Evolutionary conservation across 92 coral and sea anemone species (phyloP), one percentile per base, ranked within the genome.

Genomic region (Epizoanthus scotinus): DNA sequence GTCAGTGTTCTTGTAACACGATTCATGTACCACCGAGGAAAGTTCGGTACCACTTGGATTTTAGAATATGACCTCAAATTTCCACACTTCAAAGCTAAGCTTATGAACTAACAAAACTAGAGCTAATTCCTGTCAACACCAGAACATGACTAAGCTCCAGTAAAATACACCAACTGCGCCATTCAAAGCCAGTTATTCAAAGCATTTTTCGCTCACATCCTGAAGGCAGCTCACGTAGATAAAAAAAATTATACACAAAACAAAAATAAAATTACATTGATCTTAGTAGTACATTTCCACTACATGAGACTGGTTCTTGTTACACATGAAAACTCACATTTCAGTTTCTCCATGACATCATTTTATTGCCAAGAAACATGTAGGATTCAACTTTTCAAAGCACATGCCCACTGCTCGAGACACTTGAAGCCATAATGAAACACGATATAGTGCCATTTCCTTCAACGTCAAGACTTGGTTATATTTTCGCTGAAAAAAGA

Each of bases 401-500:
- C 52, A 29, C 66, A 36, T 31, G 9, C 53, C 24, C 57, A 34
- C 20, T 38, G 9, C 15, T 22, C 66, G 67, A 31, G 57, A 65
- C 20, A 56, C 59, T 34, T 74, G 78, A 73, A 57, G 42, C 79
- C 55, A 74, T 67, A 50, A 55, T 9, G 67, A 74, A 63, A 34
- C 18, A 31, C 0, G 61, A 42, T 56, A n/a, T 15, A 57, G 79
- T 74, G 20, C 25, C 67, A 74, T 50, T 69, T 74, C 59, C 8
- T 15, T 31, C 27, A 53, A 53, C 50, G 22, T 27, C 10, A 13
- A 55, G 44, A 8, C 34, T 74, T 58, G 12, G 36, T 20, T 55
- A 74, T 31, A 29, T 36, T 26, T 74, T 57, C 59, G 1, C 66
- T 40, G 21, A 25, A 56, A 12, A 15, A 34, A 40, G 21, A 74